Evolutionary conservation across 2,888 invertebrate species (phyloP).

Genomic region (Parnassius glacialis): DNA sequence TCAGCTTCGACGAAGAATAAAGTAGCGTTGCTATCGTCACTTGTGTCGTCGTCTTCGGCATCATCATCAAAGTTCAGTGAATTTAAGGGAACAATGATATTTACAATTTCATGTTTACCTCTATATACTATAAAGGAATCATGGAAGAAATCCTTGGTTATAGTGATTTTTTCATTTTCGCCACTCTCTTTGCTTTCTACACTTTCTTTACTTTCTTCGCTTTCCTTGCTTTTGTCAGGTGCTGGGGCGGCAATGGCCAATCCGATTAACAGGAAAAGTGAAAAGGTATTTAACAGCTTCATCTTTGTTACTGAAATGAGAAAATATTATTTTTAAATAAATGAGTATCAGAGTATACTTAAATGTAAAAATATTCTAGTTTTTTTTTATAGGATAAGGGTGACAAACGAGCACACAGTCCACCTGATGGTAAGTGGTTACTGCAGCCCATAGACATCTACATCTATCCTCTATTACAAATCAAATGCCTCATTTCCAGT

Average conservation of each 20-base stretch:
- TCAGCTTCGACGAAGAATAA: conserved; percentile 48
- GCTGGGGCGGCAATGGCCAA: conserved; percentile 38
- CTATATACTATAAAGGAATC: conserved; percentile 37
- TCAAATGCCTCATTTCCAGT: no score
- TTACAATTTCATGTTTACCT: conserved; percentile 43
- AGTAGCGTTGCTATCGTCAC: conserved; percentile 26
- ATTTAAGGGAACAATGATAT: conserved; percentile 44
- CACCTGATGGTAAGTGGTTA: no score
- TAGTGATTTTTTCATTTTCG: conserved; percentile 31
- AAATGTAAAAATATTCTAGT: no score
- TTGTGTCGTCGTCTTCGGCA: conserved; percentile 24
- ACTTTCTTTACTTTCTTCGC: conserved; percentile 22
- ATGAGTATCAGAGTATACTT: no score
- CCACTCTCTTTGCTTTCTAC: conserved; percentile 25
- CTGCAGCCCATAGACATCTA: no score
- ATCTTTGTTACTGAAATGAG: background rate
- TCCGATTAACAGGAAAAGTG: conserved; percentile 36
- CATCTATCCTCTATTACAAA: no score
- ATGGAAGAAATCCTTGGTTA: conserved; percentile 40
- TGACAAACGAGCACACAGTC: no score
- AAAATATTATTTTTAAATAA: no score
- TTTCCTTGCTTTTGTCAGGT: conserved; percentile 21
- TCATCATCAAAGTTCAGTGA: conserved; percentile 41
- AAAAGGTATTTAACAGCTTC: conserved; percentile 26
- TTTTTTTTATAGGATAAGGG: no score